These are phyloP conservation scores for Loris lydekkerianus DNA, from an alignment of 2,797 vertebrate genomes.

Conservation along the genomic window DNA sequence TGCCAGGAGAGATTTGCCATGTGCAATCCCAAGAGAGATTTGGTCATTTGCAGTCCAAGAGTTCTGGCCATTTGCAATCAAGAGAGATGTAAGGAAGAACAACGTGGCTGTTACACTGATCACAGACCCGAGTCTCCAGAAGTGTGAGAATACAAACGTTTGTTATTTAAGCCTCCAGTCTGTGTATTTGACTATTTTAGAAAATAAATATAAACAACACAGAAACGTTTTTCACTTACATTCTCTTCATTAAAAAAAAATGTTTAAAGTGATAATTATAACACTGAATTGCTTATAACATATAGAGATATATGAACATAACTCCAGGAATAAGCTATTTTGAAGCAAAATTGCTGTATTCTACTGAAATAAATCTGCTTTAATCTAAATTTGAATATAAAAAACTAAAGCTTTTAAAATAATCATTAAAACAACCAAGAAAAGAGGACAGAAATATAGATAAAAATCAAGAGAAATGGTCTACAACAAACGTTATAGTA, in stretches of 20 bases:
- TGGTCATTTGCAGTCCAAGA: too few relatives aligned
- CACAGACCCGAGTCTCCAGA: not conserved
- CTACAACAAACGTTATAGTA: too few relatives aligned
- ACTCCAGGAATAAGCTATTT: not conserved
- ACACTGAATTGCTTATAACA: not conserved
- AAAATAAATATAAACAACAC: not conserved
- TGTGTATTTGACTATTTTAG: not conserved
- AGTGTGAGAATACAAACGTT: not conserved
- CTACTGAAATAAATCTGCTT: not conserved
- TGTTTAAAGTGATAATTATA: not conserved
- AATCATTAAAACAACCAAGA: not conserved
- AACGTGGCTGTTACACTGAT: not conserved
- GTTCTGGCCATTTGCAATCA: too few relatives aligned
- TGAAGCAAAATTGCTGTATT: not conserved
- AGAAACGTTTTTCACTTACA: not conserved
- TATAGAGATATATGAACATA: not conserved
- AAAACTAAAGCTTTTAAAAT: not conserved
- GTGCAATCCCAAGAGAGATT: not conserved
- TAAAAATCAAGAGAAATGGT: too few relatives aligned
- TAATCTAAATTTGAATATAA: not conserved
- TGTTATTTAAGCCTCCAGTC: not conserved
- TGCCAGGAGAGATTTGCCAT: too few relatives aligned
- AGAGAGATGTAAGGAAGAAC: not conserved
- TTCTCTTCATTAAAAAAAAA: not conserved
- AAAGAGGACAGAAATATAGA: not conserved